Evolutionary conservation across 2,113 vertebrate genomes (phyloP).

Genomic region (Paratilapia polleni): DNA sequence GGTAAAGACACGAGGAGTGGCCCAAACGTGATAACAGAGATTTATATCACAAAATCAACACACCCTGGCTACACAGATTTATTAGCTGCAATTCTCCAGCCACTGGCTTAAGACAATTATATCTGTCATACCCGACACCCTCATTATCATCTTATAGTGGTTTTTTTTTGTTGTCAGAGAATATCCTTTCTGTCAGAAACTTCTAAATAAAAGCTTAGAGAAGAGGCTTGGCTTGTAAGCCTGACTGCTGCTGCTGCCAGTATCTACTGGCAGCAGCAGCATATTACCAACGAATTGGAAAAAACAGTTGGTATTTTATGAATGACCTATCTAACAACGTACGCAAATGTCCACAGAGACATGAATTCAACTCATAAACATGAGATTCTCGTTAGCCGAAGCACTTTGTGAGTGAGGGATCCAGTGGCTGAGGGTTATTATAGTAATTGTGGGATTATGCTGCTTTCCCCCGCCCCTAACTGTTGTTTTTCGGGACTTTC

Average conservation of each 20-base stretch:
- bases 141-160: background rate
- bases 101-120: background rate
- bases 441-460: constrained; percentile 72
- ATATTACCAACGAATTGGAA: constrained; percentile 11
- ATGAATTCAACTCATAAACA: constrained; percentile 8
- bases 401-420: background rate
- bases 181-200: background rate
- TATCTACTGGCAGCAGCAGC: background rate
- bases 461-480: constrained; percentile 6
- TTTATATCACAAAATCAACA: constrained; percentile 29
- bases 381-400: constrained; percentile 26
- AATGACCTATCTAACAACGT: constrained; percentile 40
- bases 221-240: background rate
- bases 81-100: background rate
- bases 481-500: constrained; percentile 57
- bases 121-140: background rate
- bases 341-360: constrained; percentile 15
- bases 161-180: background rate
- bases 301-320: constrained; percentile 41
- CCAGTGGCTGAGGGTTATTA: constrained; percentile 47
- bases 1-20: constrained; percentile 12
- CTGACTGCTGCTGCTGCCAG: no score
- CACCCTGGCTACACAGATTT: background rate
- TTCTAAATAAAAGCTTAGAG: constrained; percentile 10
- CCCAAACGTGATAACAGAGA: constrained; percentile 22